Evolutionary conservation across 2,113 vertebrate genomes (phyloP), one percentile per base, ranked within the genome.

Genomic region (Felis catus): DNA sequence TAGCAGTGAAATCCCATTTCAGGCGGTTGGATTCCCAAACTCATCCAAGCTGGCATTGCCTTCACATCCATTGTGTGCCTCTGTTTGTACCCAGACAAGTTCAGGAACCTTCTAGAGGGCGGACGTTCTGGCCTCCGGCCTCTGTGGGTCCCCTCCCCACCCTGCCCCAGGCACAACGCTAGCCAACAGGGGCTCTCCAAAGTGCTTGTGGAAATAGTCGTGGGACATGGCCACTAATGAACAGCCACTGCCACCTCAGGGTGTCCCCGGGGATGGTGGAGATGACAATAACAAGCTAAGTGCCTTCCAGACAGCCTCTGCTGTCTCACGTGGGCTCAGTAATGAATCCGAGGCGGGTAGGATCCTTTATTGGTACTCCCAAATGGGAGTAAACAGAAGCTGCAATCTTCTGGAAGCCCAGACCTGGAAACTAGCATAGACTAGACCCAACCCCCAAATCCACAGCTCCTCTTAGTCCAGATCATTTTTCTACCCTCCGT

Each of bases 11-110:
- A 61, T 55, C n/a, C 61, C 15, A 0, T 29, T 55, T 14, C 39
- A 3, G 33, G 33, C 0, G 1, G 1, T 7, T 7, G 0, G 4
- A 1, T 5, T 8, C 74, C 9, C 14, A 11, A 21, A 2, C 13
- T 89, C 73, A 2, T 33, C 74, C 53, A 2, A 18, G 76, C n/a
- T 48, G 53, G 19, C 21, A 4, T 1, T 19, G 27, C 8, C 48
- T 61, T 61, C 23, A 21, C 21, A 29, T 84, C 18, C 79, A 31
- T 21, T 39, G 66, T 13, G 1, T 23, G 65, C n/a, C 27, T 94
- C 85, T 51, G 53, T 55, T 33, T 78, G 45, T 48, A 33, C 15
- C n/a, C 81, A 21, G 19, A 66, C 31, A 16, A 78, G 39, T 36
- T 36, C 2, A 61, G 36, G 76, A 65, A 39, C 71, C 41, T 16